phyloP scores from a whole-genome alignment of 2,113 vertebrate genomes.

The Dicrurus megarhynchus region DNA sequence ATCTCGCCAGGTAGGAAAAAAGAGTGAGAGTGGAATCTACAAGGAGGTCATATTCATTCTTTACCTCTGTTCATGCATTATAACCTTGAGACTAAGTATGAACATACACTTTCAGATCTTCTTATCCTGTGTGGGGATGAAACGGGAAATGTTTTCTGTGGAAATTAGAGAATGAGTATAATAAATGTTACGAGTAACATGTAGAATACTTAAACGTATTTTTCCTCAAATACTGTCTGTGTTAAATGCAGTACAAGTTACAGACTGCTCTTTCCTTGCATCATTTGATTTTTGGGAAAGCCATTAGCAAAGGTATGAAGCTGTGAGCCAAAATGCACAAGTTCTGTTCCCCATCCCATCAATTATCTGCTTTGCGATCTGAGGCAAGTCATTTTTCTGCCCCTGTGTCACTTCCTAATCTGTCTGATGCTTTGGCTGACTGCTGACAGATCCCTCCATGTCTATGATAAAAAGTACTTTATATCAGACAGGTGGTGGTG shows the following conservation, averaged over 20 bases:
- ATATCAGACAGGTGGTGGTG: slow-evolving; percentile 52
- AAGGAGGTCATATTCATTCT: background rate
- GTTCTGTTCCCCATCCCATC: background rate
- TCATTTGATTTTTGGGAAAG: background rate
- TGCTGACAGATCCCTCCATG: background rate
- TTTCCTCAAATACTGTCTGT: background rate
- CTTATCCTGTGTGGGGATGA: background rate
- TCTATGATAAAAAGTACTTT: background rate
- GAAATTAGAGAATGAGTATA: background rate
- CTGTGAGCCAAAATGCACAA: background rate
- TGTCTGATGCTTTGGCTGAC: background rate
- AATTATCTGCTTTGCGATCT: background rate
- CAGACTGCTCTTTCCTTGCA: background rate
- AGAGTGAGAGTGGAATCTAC: background rate
- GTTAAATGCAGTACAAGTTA: background rate
- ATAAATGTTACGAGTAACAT: background rate
- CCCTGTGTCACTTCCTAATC: background rate
- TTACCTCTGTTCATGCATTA: background rate
- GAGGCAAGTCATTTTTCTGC: background rate
- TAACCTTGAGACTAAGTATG: background rate
- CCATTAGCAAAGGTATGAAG: background rate
- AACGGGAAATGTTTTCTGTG: background rate
- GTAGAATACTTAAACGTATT: background rate
- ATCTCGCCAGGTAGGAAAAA: background rate
- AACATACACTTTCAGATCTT: background rate